These are phyloP conservation scores for Stenotaenia linearis DNA, from an alignment of 2,888 invertebrate species.

Conservation along the genomic window DNA sequence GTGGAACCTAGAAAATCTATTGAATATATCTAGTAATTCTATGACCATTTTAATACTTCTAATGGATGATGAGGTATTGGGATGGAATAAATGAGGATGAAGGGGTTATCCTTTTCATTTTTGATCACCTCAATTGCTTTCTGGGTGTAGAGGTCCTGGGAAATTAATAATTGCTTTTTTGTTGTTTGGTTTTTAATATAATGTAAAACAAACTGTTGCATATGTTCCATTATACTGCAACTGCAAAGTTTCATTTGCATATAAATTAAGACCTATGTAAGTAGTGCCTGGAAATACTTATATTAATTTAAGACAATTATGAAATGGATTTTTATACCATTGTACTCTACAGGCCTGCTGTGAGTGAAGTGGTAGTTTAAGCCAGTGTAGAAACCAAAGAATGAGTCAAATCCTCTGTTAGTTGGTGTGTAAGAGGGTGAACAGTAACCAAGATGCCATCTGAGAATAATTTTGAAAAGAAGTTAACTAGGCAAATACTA, in stretches of 20 bases:
- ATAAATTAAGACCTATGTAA: conserved; percentile 36
- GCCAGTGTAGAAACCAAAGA: conserved; percentile 49
- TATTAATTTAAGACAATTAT: not conserved
- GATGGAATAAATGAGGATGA: conserved; percentile 44
- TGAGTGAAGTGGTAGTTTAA: conserved; percentile 43
- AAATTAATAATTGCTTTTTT: conserved; percentile 8
- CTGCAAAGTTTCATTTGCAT: conserved; percentile 34
- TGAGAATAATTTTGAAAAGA: conserved; percentile 39
- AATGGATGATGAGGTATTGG: conserved; percentile 44
- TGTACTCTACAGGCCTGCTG: not conserved
- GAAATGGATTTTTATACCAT: not conserved
- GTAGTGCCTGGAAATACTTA: not conserved
- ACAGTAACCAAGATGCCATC: conserved; percentile 53
- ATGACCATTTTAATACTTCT: conserved; percentile 32
- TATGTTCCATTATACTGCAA: conserved; percentile 32
- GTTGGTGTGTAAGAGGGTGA: conserved; percentile 48
- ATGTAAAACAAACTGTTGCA: conserved; percentile 10
- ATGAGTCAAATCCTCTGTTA: conserved; percentile 50
- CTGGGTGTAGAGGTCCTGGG: not conserved
- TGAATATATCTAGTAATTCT: not conserved
- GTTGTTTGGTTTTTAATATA: not conserved
- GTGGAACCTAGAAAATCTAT: conserved; percentile 31
- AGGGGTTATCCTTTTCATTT: conserved; percentile 35
- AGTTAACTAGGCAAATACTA: too few relatives aligned
- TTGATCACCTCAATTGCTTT: not conserved